Percentiles rank a stretch among this genome's conserved stretches.
phyloP scores from a whole-genome alignment of 2,113 vertebrate species.

The Scalopus aquaticus region DNA sequence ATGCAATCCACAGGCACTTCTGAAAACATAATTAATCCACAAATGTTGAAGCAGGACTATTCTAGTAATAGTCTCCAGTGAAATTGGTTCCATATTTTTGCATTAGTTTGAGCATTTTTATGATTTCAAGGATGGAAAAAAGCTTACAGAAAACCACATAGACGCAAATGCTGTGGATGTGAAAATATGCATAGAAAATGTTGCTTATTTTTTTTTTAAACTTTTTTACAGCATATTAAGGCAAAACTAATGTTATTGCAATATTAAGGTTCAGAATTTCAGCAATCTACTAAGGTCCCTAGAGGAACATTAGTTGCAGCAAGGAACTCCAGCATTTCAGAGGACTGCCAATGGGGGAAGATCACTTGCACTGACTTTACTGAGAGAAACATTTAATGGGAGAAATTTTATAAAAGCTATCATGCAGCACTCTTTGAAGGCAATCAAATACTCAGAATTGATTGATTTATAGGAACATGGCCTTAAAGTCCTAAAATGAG shows the following conservation, averaged over 20 bases:
- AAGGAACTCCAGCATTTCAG: neutral
- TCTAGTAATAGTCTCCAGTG: conserved; percentile 40
- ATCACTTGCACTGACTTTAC: neutral
- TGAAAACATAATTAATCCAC: conserved; percentile 60
- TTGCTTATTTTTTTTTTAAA: conserved; percentile 70
- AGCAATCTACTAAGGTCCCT: conserved; percentile 41
- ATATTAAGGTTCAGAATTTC: conserved; percentile 55
- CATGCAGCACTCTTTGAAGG: neutral
- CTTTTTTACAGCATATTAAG: conserved; percentile 57
- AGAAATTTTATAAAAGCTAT: conserved; percentile 31
- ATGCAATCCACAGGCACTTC: neutral
- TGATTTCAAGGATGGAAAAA: conserved; percentile 56
- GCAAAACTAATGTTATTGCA: conserved; percentile 69
- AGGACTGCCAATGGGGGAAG: neutral
- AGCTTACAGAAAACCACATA: conserved; percentile 51
- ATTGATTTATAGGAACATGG: neutral
- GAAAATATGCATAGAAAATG: conserved; percentile 67
- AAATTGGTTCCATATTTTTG: conserved; percentile 66
- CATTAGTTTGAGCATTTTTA: conserved; percentile 59
- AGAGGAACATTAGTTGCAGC: conserved; percentile 39
- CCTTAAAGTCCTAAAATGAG: neutral
- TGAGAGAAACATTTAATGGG: neutral
- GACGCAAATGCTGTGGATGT: conserved; percentile 28
- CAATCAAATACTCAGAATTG: conserved; percentile 1
- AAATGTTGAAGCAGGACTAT: neutral